A percentile compares a stretch with the other conserved stretches of the same genome.
These are phyloP conservation scores for Drosophila austrosaltans DNA, from an alignment of 2,888 invertebrate species.

Conservation along the genomic window DNA sequence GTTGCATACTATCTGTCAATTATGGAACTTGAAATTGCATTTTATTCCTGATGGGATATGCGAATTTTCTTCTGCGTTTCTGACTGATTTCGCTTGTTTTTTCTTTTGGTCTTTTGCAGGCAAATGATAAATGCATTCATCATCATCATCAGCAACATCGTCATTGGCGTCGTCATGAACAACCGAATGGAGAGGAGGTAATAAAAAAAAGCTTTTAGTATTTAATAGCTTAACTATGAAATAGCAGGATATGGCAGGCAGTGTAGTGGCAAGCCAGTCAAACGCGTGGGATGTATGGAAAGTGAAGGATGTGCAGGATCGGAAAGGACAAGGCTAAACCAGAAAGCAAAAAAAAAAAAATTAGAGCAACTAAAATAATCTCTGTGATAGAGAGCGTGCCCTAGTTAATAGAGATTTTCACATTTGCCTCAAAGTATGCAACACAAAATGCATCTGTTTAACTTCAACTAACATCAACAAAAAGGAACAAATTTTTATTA, in stretches of 20 bases:
- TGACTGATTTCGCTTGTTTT: not conserved
- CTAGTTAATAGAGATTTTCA: slow-evolving; percentile 48
- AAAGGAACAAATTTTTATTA: slow-evolving; percentile 30
- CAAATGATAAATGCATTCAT: slow-evolving; percentile 51
- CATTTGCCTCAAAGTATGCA: slow-evolving; percentile 67
- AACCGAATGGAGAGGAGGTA: slow-evolving; percentile 40
- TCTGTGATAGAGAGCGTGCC: slow-evolving; percentile 47
- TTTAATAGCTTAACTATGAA: slow-evolving; percentile 14
- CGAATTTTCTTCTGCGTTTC: slow-evolving; percentile 25
- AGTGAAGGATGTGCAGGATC: not conserved
- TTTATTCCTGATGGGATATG: slow-evolving; percentile 51
- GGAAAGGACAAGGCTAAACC: slow-evolving; percentile 9
- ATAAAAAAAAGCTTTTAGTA: slow-evolving; percentile 64
- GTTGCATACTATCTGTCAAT: slow-evolving; percentile 55
- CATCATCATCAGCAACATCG: slow-evolving; percentile 24
- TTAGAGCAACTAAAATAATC: slow-evolving; percentile 2
- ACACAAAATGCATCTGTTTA: slow-evolving; percentile 28
- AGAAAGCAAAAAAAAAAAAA: not conserved
- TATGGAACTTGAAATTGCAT: slow-evolving; percentile 67
- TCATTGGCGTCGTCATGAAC: not conserved
- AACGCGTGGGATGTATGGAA: not conserved
- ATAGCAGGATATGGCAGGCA: not conserved
- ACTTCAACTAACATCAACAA: no score
- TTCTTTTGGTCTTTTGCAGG: slow-evolving; percentile 9
- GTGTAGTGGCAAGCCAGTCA: not conserved